Conservation (phyloP, 2,113 vertebrate species). For the Xiphophorus couchianus region DNA sequence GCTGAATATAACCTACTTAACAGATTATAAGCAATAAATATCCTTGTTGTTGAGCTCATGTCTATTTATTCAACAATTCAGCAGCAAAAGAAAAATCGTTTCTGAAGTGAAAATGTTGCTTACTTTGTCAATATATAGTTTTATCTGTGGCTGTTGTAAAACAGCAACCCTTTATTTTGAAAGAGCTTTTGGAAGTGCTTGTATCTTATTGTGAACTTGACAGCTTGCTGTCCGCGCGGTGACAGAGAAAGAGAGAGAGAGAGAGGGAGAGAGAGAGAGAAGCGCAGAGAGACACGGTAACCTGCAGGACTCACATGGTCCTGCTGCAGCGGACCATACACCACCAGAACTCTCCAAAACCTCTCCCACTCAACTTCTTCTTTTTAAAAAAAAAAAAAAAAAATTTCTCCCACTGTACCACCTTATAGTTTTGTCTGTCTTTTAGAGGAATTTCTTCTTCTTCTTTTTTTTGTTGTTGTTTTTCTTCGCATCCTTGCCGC, state of each 20-base stretch:
- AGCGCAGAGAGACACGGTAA: conserved; percentile 33
- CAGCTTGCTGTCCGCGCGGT: conserved; percentile 14
- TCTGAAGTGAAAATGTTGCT: too few species aligned
- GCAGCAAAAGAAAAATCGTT: too few species aligned
- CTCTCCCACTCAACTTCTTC: not conserved
- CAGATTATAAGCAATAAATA: too few species aligned
- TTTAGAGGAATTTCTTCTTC: too few species aligned
- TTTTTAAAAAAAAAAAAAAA: too few species aligned
- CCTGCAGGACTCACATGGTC: conserved; percentile 70
- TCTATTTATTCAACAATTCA: too few species aligned
- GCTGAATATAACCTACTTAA: too few species aligned
- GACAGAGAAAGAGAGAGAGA: not conserved
- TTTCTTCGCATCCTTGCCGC: conserved; percentile 19
- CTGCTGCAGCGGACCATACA: conserved; percentile 50
- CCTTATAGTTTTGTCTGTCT: not conserved
- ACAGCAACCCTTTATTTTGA: conserved; percentile 35
- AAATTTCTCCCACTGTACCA: not conserved
- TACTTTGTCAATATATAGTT: too few species aligned
- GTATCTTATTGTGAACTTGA: not conserved
- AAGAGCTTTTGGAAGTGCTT: not conserved
- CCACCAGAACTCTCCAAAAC: conserved; percentile 10
- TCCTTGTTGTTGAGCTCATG: too few species aligned
- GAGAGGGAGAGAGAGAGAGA: not conserved
- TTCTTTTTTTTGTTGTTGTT: too few species aligned
- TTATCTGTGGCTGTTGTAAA: too few species aligned